These are phyloP conservation scores for Lasioglossum figueresi DNA, from an alignment of 2,888 invertebrate genomes.

Conservation along the genomic window DNA sequence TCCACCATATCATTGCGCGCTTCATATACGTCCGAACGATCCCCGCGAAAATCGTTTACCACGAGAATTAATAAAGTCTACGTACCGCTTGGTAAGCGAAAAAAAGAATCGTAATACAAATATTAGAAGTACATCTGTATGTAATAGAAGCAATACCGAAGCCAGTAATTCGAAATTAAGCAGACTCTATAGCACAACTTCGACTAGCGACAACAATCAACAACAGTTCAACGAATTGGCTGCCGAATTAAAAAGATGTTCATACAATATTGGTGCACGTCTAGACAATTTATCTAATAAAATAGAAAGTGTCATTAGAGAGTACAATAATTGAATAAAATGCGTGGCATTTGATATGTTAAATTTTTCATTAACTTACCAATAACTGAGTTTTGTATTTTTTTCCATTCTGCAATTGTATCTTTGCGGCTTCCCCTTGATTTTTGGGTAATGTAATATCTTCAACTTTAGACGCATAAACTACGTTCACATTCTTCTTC, in stretches of 20 bases:
- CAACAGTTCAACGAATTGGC: constrained; percentile 77
- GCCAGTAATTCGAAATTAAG: constrained; percentile 63
- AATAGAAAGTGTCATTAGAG: constrained; percentile 74
- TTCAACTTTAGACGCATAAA: constrained; percentile 89
- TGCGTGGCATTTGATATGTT: background rate
- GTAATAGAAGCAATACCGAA: constrained; percentile 53
- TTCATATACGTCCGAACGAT: constrained; percentile 92
- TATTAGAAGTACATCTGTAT: constrained; percentile 46
- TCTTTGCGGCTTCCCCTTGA: constrained; percentile 81
- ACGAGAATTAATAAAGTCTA: constrained; percentile 89
- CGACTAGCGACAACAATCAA: constrained; percentile 71
- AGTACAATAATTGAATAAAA: constrained; percentile 52
- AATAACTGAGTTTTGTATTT: constrained; percentile 88
- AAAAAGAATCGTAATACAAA: constrained; percentile 84
- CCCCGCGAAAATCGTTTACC: constrained; percentile 91
- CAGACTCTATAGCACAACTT: constrained; percentile 74
- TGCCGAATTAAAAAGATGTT: constrained; percentile 76
- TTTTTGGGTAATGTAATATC: constrained; percentile 86
- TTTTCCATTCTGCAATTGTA: constrained; percentile 88
- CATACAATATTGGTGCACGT: constrained; percentile 71
- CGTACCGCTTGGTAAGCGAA: constrained; percentile 91
- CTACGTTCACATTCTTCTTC: constrained; percentile 87
- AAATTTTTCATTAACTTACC: constrained; percentile 85
- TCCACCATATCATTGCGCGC: constrained; percentile 89
- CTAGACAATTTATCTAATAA: constrained; percentile 74